These are phyloP conservation scores for Tachina fera DNA, from an alignment of 2,888 invertebrate genomes.

Conservation along the genomic window DNA sequence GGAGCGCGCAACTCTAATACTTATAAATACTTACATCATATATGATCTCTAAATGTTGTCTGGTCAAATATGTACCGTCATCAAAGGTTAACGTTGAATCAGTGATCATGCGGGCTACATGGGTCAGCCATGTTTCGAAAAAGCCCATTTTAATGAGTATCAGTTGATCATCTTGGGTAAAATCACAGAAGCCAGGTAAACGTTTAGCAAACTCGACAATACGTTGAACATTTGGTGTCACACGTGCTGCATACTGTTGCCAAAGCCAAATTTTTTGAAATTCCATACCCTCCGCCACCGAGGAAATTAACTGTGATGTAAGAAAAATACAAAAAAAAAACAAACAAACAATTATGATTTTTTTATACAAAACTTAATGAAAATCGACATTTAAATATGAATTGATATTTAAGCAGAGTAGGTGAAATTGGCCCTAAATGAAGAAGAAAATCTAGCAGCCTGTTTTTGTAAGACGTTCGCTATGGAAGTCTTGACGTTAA, in stretches of 20 bases:
- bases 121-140: constrained; percentile 97
- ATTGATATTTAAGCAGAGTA: too few species aligned
- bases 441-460: too few species aligned
- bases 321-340: not conserved
- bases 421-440: too few species aligned
- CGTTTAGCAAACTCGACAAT: constrained; percentile 98
- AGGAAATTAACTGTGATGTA: constrained; percentile 77
- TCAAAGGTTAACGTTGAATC: constrained; percentile 92
- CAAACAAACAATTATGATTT: not conserved
- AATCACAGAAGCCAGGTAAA: constrained; percentile 94
- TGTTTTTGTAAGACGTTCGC: too few species aligned
- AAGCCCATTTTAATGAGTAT: constrained; percentile 98
- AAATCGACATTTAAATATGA: too few species aligned
- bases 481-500: too few species aligned
- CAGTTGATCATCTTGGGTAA: constrained; percentile 97
- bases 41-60: constrained; percentile 92
- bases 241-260: constrained; percentile 93
- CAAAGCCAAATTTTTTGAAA: constrained; percentile 92
- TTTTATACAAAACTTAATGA: too few species aligned
- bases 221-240: constrained; percentile 95
- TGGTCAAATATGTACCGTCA: constrained; percentile 93
- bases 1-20: too few species aligned
- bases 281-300: constrained; percentile 87
- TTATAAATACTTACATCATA: constrained; percentile 89
- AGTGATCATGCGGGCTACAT: constrained; percentile 91